A percentile compares a stretch with the other conserved stretches of the same genome.
Evolutionary conservation across 1,140 invertebrate genomes (phyloP).

Genomic region (Steinernema feltiae): DNA sequence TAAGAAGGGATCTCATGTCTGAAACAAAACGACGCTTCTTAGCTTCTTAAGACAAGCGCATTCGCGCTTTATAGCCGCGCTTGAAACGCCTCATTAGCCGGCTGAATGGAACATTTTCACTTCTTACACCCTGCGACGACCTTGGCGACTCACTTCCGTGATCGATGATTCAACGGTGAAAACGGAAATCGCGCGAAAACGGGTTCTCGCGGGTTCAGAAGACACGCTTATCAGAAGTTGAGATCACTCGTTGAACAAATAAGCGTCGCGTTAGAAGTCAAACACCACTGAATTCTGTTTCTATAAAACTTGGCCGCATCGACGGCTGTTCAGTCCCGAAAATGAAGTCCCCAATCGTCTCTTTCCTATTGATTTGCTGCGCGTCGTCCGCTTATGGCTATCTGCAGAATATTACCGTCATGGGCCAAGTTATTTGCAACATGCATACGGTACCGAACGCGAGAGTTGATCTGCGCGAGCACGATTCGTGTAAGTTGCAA

Average conservation of each 20-base stretch:
- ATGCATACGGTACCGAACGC: not conserved
- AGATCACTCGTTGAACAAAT: no score
- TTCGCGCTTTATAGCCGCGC: no score
- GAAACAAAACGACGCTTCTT: not conserved
- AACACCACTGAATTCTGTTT: no score
- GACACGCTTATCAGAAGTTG: not conserved
- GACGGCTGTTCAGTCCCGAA: no score
- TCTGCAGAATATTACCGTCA: not conserved
- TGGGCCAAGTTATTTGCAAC: not conserved
- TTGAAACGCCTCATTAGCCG: not conserved
- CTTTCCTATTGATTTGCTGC: not conserved
- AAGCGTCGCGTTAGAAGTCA: no score
- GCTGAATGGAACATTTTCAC: not conserved
- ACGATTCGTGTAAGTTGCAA: slow-evolving; percentile 5
- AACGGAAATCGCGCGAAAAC: not conserved
- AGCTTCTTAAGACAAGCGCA: no score
- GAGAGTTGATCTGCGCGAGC: not conserved
- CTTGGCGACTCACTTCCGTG: not conserved
- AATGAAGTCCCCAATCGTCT: not conserved
- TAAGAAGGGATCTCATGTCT: not conserved
- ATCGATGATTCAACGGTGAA: not conserved
- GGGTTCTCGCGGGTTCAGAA: not conserved
- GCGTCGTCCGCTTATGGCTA: not conserved
- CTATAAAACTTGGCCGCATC: no score
- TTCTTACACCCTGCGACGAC: not conserved